These are phyloP conservation scores for Epinephelus awoara DNA, from an alignment of 2,797 vertebrate species.

Conservation along the genomic window DNA sequence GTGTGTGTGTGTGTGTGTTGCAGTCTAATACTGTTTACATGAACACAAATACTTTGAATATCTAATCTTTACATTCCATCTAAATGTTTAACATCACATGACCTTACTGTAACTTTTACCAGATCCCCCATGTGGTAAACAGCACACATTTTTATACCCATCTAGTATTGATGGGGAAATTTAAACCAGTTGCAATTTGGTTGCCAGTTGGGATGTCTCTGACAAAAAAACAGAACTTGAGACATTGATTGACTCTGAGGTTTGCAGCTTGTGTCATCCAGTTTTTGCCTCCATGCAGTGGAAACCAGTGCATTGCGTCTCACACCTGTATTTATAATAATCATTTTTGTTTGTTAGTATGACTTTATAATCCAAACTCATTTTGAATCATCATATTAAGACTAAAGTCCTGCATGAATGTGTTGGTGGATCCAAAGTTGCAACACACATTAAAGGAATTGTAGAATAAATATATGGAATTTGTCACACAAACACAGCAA, in stretches of 20 bases:
- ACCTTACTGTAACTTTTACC: not conserved
- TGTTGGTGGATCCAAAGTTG: not conserved
- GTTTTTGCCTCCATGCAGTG: not conserved
- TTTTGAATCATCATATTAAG: conserved; percentile 16
- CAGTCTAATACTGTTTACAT: conserved; percentile 12
- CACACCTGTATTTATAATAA: not conserved
- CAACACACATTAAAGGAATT: not conserved
- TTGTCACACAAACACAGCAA: not conserved
- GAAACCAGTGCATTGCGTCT: not conserved
- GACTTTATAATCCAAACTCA: not conserved
- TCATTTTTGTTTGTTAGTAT: not conserved
- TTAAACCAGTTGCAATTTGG: not conserved
- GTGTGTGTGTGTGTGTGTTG: conserved; percentile 22
- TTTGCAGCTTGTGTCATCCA: not conserved
- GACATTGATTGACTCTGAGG: not conserved
- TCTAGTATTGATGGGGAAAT: conserved; percentile 8
- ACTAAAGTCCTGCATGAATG: not conserved
- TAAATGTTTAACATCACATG: not conserved
- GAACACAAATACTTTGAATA: conserved; percentile 5
- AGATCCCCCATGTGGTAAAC: not conserved
- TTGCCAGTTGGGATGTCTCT: not conserved
- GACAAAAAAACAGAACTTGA: not conserved
- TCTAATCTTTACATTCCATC: conserved; percentile 14
- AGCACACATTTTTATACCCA: not conserved
- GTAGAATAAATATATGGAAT: not conserved